phyloP scores from a whole-genome alignment of 2,797 vertebrate genomes.

The Varecia variegata region DNA sequence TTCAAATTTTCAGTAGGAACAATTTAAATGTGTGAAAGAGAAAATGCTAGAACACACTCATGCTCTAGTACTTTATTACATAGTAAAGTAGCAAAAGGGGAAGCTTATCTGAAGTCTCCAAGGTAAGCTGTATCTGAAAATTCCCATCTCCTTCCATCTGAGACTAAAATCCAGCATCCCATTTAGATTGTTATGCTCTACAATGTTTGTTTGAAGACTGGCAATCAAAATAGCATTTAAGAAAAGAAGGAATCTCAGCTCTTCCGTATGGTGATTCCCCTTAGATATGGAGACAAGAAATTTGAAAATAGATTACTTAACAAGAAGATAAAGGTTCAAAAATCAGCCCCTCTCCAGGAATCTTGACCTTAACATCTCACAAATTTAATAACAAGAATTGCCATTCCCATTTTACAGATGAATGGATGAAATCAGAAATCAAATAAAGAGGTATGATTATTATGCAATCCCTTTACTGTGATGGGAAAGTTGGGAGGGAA shows the following conservation, averaged over 20 bases:
- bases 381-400: not conserved
- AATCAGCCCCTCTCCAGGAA: not conserved
- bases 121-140: not conserved
- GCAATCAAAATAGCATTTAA: not conserved
- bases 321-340: not conserved
- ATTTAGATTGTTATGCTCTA: not conserved
- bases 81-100: not conserved
- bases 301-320: not conserved
- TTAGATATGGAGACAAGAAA: not conserved
- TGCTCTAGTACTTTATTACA: not conserved
- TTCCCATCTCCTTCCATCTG: not conserved
- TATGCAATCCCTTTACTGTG: not conserved
- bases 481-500: not conserved
- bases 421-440: not conserved
- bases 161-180: not conserved
- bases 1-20: not conserved
- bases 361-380: not conserved
- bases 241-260: not conserved
- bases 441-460: not conserved
- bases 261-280: not conserved
- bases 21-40: not conserved
- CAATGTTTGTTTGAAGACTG: not conserved
- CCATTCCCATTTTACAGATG: not conserved
- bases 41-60: not conserved
- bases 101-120: not conserved